Evolutionary conservation across 2,888 invertebrate species (phyloP).

Genomic region (Leptopterna dolabrata): DNA sequence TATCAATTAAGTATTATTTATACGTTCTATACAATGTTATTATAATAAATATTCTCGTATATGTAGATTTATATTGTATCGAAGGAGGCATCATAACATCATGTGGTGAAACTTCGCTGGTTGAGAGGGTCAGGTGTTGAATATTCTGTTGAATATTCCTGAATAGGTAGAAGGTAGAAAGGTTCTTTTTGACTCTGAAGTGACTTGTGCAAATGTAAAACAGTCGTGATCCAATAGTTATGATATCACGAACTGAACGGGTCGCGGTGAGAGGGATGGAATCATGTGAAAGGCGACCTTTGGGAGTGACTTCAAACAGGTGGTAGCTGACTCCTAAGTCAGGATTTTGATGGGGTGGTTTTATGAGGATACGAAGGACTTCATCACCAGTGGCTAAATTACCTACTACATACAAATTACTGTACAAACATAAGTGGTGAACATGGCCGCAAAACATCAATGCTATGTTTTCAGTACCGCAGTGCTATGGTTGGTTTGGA

Average conservation of each 20-base stretch:
- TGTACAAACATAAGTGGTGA: too few species aligned
- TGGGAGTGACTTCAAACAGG: not conserved
- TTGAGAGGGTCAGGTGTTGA: not conserved
- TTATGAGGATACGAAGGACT: too few species aligned
- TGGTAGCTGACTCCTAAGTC: not conserved
- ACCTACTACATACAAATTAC: too few species aligned
- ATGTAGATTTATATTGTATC: too few species aligned
- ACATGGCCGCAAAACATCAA: too few species aligned
- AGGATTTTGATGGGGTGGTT: not conserved
- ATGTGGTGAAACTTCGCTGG: not conserved
- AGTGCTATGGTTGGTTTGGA: too few species aligned
- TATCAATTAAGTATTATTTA: too few species aligned
- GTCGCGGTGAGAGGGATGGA: not conserved
- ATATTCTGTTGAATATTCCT: not conserved
- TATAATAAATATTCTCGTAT: too few species aligned
- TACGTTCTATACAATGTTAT: too few species aligned
- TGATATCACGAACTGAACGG: not conserved
- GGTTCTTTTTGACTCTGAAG: slow-evolving; percentile 1
- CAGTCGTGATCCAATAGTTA: slow-evolving; percentile 24
- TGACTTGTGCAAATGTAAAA: slow-evolving; percentile 16
- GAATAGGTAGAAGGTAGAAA: not conserved
- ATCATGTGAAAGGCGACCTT: slow-evolving; percentile 3
- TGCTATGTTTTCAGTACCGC: too few species aligned
- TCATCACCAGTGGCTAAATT: too few species aligned
- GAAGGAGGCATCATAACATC: not conserved